Base-by-base conservation (phyloP, 2,113 vertebrate genomes). In the Meriones unguiculatus region DNA sequence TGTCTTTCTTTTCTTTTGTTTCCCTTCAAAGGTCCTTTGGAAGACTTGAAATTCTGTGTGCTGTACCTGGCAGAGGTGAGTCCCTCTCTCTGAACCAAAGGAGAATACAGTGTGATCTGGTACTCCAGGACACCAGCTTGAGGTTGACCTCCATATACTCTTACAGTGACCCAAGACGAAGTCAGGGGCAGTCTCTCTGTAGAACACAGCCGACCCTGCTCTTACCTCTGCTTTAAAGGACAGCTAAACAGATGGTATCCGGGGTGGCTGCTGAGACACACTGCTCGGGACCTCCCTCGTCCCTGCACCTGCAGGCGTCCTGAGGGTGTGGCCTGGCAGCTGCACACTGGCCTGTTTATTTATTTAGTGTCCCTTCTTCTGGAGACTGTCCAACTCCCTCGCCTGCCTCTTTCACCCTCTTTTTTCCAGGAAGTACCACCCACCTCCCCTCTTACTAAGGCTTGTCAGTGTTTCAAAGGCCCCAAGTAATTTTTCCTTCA, bases 1-100 rank as follows among this genome's bases (percentile, higher is more conserved):
- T 0, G 4, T 81, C 96, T 67, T 95, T 65, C 69, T 93, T 70
- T 95, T 95, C 69, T 65, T 93, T 70, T 95, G 12, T 84, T 95
- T 96, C 80, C 20, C 78, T 76, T 90, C 89, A 14, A 92, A 98
- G 98, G 98, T 98, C 96, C 98, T 11, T 98, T 98, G 0, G 99
- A 99, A 96, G 99, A 99, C 78, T 98, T 99, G 95, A 99, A 98
- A 69, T 98, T 99, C 97, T 99, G 99, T 96, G 90, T 99, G 97
- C 98, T 99, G 89, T 99, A 99, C 97, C 98, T 98, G 46, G 98
- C 99, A 50, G 99, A 99, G 99, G 99, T 99, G 98, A 98, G 98
- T 98, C 80, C 62, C 15, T 73, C 97, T 70, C 38, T 9, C 73
- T 70, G 86, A 81, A 12, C 59, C 88, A 81, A 64, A 64, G 28